Evolutionary conservation across 2,113 vertebrate genomes (phyloP).

Genomic region (Rattus norvegicus): GRCr8 NC_086039.1:81858001-81858500

Average conservation of each 20-base stretch:
- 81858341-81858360: too few species aligned
- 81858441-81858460: too few species aligned
- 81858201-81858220: slow-evolving; percentile 12
- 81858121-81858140: not conserved
- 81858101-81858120: not conserved
- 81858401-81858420: too few species aligned
- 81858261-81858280: too few species aligned
- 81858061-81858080: slow-evolving; percentile 30
- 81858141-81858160: slow-evolving; percentile 43
- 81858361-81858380: too few species aligned
- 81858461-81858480: too few species aligned
- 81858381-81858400: too few species aligned
- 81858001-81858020: slow-evolving; percentile 1
- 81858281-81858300: too few species aligned
- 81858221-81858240: not conserved
- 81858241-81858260: slow-evolving; percentile 57
- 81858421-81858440: too few species aligned
- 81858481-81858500: too few species aligned
- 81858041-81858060: not conserved
- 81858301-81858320: too few species aligned
- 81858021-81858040: not conserved
- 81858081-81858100: slow-evolving; percentile 8
- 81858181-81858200: not conserved
- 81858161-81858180: not conserved
- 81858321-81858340: too few species aligned